Percentiles rank a stretch among this genome's conserved stretches.
These are phyloP conservation scores for Salvelinus fontinalis DNA, from an alignment of 2,113 vertebrate species.

Conservation along the genomic window DNA sequence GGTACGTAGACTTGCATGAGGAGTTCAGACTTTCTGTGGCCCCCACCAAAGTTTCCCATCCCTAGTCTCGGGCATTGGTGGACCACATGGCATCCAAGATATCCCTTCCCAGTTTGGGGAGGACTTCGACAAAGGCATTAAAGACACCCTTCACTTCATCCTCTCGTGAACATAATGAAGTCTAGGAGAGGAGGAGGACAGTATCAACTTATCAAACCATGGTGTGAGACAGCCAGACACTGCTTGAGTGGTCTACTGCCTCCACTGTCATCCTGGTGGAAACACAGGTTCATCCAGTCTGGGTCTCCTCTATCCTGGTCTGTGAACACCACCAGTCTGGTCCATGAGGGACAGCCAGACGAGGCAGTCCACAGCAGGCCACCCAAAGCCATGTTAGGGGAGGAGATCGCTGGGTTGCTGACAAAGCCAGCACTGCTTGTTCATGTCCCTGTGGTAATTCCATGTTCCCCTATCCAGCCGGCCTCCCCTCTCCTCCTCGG, in stretches of 20 bases:
- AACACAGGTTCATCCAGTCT: background rate
- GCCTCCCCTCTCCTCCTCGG: background rate
- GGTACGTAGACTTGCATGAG: too few relatives aligned
- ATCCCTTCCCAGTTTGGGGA: background rate
- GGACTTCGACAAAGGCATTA: background rate
- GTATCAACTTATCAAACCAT: background rate
- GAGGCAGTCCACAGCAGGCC: background rate
- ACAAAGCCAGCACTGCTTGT: background rate
- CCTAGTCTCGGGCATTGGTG: slow-evolving; percentile 3
- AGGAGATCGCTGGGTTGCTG: slow-evolving; percentile 4
- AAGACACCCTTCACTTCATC: background rate
- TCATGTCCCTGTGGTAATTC: background rate
- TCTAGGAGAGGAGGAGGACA: background rate
- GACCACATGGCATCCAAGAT: slow-evolving; percentile 15
- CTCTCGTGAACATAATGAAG: background rate
- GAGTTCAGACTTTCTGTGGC: too few relatives aligned
- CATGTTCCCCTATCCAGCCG: background rate
- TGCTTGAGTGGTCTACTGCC: slow-evolving; percentile 46
- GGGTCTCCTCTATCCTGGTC: background rate
- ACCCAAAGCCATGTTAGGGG: background rate
- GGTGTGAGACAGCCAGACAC: background rate
- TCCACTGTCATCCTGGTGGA: slow-evolving; percentile 42
- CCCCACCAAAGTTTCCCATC: too few relatives aligned
- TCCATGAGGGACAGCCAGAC: background rate
- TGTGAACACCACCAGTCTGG: background rate